Conservation (phyloP, 2,888 invertebrate species). For the Plutella xylostella region DNA sequence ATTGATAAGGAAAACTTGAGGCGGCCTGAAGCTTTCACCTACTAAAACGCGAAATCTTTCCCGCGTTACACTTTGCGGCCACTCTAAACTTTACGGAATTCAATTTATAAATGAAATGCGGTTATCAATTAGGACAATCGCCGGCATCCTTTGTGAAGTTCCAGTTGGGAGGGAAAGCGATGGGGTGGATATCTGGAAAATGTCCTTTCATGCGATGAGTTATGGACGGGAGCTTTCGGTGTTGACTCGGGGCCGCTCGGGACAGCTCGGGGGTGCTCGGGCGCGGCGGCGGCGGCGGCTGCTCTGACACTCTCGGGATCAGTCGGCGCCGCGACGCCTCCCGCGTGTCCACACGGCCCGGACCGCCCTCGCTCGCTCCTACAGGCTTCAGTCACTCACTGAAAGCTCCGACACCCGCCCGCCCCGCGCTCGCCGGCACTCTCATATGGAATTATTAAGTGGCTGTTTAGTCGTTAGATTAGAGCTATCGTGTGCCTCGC, state of each 20-base stretch:
- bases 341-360: no score
- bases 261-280: slow-evolving; percentile 31
- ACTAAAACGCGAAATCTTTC: neutral
- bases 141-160: slow-evolving; percentile 13
- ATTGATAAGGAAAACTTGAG: neutral
- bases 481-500: neutral
- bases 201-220: slow-evolving; percentile 32
- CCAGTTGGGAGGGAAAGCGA: slow-evolving; percentile 22
- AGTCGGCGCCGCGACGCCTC: slow-evolving; percentile 38
- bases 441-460: slow-evolving; percentile 54
- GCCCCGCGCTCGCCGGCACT: slow-evolving; percentile 25
- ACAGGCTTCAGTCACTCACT: slow-evolving; percentile 46
- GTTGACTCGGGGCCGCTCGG: slow-evolving; percentile 38
- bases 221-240: slow-evolving; percentile 32
- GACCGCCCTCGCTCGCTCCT: slow-evolving; percentile 51
- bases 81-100: neutral
- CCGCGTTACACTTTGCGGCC: neutral
- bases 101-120: neutral
- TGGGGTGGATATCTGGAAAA: slow-evolving; percentile 27
- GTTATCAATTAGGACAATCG: slow-evolving; percentile 5
- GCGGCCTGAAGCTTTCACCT: neutral
- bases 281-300: slow-evolving; percentile 16
- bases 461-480: slow-evolving; percentile 29
- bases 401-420: slow-evolving; percentile 30
- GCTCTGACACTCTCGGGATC: slow-evolving; percentile 24